Base-by-base conservation (phyloP, 2,113 vertebrate genomes). In the Empidonax alnorum region DNA sequence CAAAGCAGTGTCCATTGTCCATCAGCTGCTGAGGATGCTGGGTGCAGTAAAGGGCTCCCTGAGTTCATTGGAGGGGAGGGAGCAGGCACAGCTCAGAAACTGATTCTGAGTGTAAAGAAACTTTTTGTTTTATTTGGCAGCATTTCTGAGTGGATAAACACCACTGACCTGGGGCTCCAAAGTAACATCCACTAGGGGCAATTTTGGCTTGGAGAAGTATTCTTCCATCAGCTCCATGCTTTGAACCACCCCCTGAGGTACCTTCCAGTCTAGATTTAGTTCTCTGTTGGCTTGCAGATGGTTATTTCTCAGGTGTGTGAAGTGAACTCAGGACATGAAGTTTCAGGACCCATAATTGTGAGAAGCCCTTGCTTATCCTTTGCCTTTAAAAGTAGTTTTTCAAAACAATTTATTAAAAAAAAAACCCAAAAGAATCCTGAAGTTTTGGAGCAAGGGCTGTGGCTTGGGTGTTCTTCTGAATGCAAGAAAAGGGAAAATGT, bases 361-460 rank as follows among this genome's bases (percentile, higher is more conserved):
- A 59, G 81, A 61, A 80, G 27, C 9, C 22, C 8, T 35, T 30
- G 4, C 7, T 72, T 89, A 77, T 35, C 22, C 24, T 41, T 67
- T 47, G 33, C 37, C 59, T 81, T 89, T 25, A 65, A 92, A 68
- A 84, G 22, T 4, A 7, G 63, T 16, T 47, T 46, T 69, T 55
- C 22, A 27, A 41, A 69, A 27, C 12, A 33, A 20, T 27, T 62
- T 11, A 20, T 61, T 7, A 20, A 37, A 19, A 13, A 11, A 8
- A 9, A 14, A 17, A 10, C 6, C 1, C 2, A 10, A 33, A n/a
- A n/a, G 13, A 37, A 5, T 12, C 5, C 31, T 18, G 2, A 18
- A 49, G 12, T 52, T 95, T n/a, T 24, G 42, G 33, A 35, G 13
- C 16, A 33, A 75, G 44, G 20, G 4, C n/a, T 94, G 22, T 19